phyloP scores from a whole-genome alignment of 2,888 invertebrate genomes.

The Trilocha varians region DNA sequence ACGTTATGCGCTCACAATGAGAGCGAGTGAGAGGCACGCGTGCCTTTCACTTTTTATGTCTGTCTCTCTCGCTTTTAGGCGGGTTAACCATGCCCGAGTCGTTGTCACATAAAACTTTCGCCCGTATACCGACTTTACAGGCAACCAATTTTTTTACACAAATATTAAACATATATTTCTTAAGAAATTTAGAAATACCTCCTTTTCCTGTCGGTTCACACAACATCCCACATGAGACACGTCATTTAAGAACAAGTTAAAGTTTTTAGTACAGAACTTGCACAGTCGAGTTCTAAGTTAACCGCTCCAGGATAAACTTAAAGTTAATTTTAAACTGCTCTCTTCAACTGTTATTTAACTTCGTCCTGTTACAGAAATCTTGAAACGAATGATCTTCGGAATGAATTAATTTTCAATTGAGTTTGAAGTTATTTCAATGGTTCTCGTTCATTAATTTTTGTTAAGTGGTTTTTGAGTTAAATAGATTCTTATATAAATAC shows the following conservation, averaged over 20 bases:
- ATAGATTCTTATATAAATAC: too few species aligned
- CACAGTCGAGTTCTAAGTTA: not conserved
- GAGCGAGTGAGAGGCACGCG: too few species aligned
- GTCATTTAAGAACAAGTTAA: not conserved
- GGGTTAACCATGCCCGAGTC: too few species aligned
- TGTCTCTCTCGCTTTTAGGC: too few species aligned
- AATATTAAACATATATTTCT: too few species aligned
- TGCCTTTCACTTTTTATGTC: too few species aligned
- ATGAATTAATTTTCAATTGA: not conserved
- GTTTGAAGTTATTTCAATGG: not conserved
- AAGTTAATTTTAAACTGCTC: conserved; percentile 29
- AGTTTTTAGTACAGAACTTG: not conserved
- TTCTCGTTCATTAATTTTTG: not conserved
- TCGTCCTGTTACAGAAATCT: conserved; percentile 16
- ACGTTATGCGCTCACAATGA: too few species aligned
- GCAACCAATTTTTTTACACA: too few species aligned
- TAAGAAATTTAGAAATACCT: not conserved
- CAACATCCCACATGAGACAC: not conserved
- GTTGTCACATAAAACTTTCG: too few species aligned
- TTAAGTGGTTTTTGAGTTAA: too few species aligned
- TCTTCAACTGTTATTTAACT: conserved; percentile 22
- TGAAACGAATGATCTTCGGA: not conserved
- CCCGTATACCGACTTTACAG: too few species aligned
- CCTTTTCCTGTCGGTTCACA: not conserved
- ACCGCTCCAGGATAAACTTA: conserved; percentile 14